A percentile compares a stretch with the other conserved stretches of the same genome.
These are phyloP conservation scores for Brachionus rotundiformis DNA, from an alignment of 1,140 invertebrate species.

Conservation along the genomic window DNA sequence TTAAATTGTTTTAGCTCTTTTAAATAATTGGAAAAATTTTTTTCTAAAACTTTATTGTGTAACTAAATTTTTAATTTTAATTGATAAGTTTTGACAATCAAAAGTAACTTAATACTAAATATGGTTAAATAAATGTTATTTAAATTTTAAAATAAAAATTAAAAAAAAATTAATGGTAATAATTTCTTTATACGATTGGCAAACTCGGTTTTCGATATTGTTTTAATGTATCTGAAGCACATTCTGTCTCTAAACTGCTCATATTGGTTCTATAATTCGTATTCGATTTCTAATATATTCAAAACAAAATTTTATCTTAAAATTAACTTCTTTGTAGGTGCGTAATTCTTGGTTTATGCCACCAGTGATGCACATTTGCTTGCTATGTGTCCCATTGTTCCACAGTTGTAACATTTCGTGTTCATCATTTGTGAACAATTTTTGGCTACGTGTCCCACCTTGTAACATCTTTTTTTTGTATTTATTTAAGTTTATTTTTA, in stretches of 20 bases:
- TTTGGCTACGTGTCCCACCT: conserved; percentile 17
- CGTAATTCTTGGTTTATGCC: not conserved
- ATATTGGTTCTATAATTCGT: conserved; percentile 21
- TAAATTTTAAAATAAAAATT: not conserved
- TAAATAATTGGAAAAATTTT: not conserved
- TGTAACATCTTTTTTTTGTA: not conserved
- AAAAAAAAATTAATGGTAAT: not conserved
- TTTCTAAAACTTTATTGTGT: not conserved
- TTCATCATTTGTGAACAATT: conserved; percentile 37
- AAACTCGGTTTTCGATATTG: not conserved
- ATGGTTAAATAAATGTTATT: conserved; percentile 21
- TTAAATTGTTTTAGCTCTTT: not conserved
- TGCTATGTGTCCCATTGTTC: conserved; percentile 49
- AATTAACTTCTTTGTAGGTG: not conserved
- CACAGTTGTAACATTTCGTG: conserved; percentile 53
- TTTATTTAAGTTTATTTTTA: not conserved
- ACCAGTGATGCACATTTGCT: conserved; percentile 50
- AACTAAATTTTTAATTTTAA: not conserved
- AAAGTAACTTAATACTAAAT: conserved; percentile 10
- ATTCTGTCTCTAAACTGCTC: not conserved
- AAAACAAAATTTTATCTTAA: conserved; percentile 26
- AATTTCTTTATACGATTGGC: conserved; percentile 14
- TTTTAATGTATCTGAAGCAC: not conserved
- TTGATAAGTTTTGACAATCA: not conserved
- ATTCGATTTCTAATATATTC: conserved; percentile 8